Percentiles rank a stretch among this genome's conserved stretches.
phyloP scores from a whole-genome alignment of 2,888 invertebrate genomes.

The Cheilosia pagana region DNA sequence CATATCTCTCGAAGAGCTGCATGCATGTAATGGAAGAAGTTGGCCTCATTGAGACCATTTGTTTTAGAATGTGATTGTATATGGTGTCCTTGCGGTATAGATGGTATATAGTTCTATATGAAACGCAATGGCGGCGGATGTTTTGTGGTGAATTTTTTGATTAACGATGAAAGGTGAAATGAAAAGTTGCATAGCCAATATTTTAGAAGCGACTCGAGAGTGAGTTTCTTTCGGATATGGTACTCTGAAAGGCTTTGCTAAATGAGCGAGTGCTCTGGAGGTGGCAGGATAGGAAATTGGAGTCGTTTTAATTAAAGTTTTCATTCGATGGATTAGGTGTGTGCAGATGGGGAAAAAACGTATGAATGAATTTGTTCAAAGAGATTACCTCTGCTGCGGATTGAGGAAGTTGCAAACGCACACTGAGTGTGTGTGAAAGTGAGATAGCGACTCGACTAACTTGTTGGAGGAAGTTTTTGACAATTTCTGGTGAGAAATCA shows the following conservation, averaged over 20 bases:
- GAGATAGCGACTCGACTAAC: too few species aligned
- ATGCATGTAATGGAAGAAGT: slow-evolving; percentile 39
- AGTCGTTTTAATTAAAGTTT: slow-evolving; percentile 37
- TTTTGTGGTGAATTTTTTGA: slow-evolving; percentile 69
- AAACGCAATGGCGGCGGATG: slow-evolving; percentile 60
- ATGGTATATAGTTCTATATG: slow-evolving; percentile 21
- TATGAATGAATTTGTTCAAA: too few species aligned
- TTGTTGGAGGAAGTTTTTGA: too few species aligned
- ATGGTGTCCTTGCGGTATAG: slow-evolving; percentile 21
- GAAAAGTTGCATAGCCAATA: slow-evolving; percentile 62
- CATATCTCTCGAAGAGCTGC: slow-evolving; percentile 24
- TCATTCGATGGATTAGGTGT: background rate
- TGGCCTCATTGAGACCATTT: slow-evolving; percentile 29
- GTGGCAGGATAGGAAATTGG: background rate
- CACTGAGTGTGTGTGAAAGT: too few species aligned
- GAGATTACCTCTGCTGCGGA: too few species aligned
- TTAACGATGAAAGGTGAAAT: slow-evolving; percentile 72
- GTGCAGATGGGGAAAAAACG: background rate
- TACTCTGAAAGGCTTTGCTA: background rate
- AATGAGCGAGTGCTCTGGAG: background rate
- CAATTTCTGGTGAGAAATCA: too few species aligned
- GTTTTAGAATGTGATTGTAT: background rate
- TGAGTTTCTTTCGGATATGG: background rate
- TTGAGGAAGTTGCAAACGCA: too few species aligned
- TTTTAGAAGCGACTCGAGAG: slow-evolving; percentile 16